These are phyloP conservation scores for Regulus satrapa DNA, from an alignment of 2,113 vertebrate species.

Conservation along the genomic window DNA sequence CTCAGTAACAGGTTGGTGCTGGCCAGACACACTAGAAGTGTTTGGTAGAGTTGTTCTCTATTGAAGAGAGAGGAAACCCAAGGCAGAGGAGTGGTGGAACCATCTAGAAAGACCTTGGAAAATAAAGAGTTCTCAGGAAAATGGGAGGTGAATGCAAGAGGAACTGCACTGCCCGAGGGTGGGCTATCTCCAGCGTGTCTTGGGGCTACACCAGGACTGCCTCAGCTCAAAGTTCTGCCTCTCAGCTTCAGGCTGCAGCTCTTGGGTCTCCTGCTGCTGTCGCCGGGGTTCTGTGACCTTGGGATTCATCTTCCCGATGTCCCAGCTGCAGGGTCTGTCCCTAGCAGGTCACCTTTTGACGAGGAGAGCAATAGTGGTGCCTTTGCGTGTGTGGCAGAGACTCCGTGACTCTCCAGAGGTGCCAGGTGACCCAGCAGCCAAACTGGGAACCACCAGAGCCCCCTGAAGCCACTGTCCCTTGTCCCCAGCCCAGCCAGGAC, in stretches of 20 bases:
- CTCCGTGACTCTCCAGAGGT: background rate
- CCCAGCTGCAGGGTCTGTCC: background rate
- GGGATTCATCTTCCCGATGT: rapidly evolving
- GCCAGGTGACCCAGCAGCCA: background rate
- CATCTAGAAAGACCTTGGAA: background rate
- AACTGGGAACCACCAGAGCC: rapidly evolving
- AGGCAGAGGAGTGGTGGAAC: background rate
- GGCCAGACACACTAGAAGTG: background rate
- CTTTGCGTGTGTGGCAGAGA: background rate
- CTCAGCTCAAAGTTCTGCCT: background rate
- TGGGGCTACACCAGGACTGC: background rate
- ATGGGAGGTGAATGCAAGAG: background rate
- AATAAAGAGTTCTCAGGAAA: background rate
- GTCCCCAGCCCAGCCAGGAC: background rate
- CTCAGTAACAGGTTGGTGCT: background rate
- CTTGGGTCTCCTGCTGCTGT: background rate
- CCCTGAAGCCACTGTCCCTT: background rate
- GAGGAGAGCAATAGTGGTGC: background rate
- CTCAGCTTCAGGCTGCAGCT: background rate
- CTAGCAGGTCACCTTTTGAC: background rate
- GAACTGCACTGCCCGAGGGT: background rate
- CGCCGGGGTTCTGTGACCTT: background rate
- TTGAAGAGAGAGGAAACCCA: background rate
- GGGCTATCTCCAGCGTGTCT: background rate
- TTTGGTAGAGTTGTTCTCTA: background rate